Evolutionary conservation across 2,113 vertebrate genomes (phyloP).

Genomic region (Gallinago jamesoni): DNA sequence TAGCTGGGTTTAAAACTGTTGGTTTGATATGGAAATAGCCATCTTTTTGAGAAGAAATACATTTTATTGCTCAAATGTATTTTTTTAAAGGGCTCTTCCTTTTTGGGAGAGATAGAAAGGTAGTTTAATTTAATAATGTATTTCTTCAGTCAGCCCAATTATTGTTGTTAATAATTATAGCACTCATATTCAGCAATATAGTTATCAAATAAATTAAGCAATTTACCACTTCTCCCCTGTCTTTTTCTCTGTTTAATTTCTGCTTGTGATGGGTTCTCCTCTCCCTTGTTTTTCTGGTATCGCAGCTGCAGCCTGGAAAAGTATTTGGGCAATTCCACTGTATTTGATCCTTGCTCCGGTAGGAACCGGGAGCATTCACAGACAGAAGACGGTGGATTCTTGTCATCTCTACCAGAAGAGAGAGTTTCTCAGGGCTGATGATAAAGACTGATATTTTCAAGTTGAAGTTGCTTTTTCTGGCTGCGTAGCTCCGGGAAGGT

Average conservation of each 20-base stretch:
- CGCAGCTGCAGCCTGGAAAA: background rate
- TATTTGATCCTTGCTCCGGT: background rate
- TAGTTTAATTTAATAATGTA: background rate
- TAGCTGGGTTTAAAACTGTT: background rate
- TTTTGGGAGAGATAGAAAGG: background rate
- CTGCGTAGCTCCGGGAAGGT: background rate
- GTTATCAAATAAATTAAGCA: background rate
- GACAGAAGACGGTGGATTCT: background rate
- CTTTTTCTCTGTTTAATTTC: background rate
- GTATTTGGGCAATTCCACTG: background rate
- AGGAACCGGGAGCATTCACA: background rate
- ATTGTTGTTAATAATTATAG: background rate
- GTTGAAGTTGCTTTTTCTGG: background rate
- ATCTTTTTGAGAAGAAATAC: background rate
- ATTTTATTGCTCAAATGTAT: background rate
- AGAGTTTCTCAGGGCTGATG: background rate
- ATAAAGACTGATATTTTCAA: background rate
- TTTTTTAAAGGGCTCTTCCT: background rate
- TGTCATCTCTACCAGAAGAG: background rate
- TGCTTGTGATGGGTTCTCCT: background rate
- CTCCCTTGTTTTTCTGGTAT: background rate
- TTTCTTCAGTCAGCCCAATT: background rate
- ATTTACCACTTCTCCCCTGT: background rate
- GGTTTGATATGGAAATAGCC: background rate
- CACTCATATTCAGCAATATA: background rate